phyloP scores from a whole-genome alignment of 2,888 invertebrate genomes.

The Zootermopsis nevadensis region DNA sequence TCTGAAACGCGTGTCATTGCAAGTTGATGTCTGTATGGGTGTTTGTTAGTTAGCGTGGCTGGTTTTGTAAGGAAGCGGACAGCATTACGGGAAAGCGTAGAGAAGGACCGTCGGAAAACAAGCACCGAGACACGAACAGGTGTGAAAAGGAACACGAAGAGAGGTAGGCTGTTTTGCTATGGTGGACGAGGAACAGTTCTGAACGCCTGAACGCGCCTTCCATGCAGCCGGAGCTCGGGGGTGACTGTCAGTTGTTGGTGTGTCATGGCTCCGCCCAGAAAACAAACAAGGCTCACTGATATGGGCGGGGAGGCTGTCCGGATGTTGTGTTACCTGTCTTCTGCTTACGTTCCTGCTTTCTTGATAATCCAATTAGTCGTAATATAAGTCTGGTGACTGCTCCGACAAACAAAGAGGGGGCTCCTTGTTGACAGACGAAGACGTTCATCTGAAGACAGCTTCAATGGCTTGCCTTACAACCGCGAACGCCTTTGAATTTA shows the following conservation, averaged over 20 bases:
- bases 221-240: background rate
- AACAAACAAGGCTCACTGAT: slow-evolving; percentile 12
- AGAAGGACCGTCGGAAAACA: too few relatives aligned
- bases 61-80: too few relatives aligned
- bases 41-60: too few relatives aligned
- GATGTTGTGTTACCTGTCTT: slow-evolving; percentile 23
- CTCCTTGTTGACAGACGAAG: slow-evolving; percentile 1
- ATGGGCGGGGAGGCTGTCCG: background rate
- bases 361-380: slow-evolving; percentile 39
- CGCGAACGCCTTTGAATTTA: too few relatives aligned
- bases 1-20: too few relatives aligned
- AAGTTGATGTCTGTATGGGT: too few relatives aligned
- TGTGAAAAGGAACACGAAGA: too few relatives aligned
- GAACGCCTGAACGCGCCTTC: background rate
- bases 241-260: slow-evolving; percentile 6
- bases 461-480: background rate
- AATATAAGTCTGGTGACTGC: background rate
- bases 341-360: slow-evolving; percentile 29
- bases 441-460: background rate
- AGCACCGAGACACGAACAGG: background rate
- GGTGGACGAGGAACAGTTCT: too few relatives aligned
- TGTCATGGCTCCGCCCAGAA: background rate
- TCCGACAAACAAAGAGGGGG: background rate
- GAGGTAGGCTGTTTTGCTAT: too few relatives aligned
- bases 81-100: too few relatives aligned